phyloP scores from a whole-genome alignment of 2,797 vertebrate genomes.

The Danio kyathit region DNA sequence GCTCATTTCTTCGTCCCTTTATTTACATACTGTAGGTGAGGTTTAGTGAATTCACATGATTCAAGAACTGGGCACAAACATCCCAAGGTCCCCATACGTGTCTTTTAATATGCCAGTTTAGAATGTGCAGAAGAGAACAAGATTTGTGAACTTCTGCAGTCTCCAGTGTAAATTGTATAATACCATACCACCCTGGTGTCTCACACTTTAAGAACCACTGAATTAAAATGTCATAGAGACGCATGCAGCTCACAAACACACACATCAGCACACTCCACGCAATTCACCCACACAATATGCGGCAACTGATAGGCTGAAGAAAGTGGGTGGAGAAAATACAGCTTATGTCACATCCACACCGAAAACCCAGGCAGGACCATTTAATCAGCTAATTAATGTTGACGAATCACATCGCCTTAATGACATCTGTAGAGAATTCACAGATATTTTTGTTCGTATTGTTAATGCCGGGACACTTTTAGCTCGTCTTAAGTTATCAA shows the following conservation, averaged over 20 bases:
- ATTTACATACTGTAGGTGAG: background rate
- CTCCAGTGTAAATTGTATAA: background rate
- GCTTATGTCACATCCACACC: slow-evolving; percentile 14
- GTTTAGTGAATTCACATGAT: background rate
- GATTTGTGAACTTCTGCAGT: slow-evolving; percentile 2
- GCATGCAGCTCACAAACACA: slow-evolving; percentile 9
- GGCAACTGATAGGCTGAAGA: background rate
- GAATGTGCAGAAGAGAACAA: background rate
- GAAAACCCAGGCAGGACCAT: background rate
- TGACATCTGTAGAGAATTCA: background rate
- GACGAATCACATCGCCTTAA: slow-evolving; percentile 7
- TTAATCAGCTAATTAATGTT: slow-evolving; percentile 29
- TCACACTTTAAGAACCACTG: background rate
- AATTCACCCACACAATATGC: slow-evolving; percentile 9
- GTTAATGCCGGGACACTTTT: slow-evolving; percentile 13
- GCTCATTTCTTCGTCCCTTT: background rate
- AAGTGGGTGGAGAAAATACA: slow-evolving; percentile 25
- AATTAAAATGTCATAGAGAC: slow-evolving; percentile 5
- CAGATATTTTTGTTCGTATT: slow-evolving; percentile 18
- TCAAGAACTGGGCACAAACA: background rate
- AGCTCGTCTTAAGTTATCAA: slow-evolving; percentile 3
- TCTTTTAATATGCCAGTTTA: background rate
- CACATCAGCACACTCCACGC: background rate
- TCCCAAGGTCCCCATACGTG: background rate
- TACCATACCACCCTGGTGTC: background rate